phyloP scores from a whole-genome alignment of 2,888 invertebrate species.

The Stenodera caucasica region DNA sequence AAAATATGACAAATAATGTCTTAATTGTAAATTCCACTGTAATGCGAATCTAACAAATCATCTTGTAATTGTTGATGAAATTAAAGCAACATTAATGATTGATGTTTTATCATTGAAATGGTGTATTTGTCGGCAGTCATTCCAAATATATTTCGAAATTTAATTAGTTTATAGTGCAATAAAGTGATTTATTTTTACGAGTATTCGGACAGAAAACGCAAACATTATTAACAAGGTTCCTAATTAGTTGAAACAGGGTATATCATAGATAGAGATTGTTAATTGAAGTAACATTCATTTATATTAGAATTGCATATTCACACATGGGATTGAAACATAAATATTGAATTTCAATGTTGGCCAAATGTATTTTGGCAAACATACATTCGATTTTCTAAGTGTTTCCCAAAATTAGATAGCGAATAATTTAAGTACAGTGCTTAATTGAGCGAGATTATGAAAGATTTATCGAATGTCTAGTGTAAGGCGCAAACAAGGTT shows the following conservation, averaged over 20 bases:
- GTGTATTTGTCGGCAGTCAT: not conserved
- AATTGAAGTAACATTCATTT: slow-evolving; percentile 25
- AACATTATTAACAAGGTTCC: slow-evolving; percentile 16
- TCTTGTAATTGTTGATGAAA: too few species aligned
- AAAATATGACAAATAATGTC: too few species aligned
- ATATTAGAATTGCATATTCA: slow-evolving; percentile 24
- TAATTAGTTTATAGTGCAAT: slow-evolving; percentile 17
- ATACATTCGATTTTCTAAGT: slow-evolving; percentile 18
- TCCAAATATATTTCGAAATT: slow-evolving; percentile 4
- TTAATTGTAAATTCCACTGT: too few species aligned
- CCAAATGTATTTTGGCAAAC: slow-evolving; percentile 21
- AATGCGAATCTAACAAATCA: too few species aligned
- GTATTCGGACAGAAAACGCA: not conserved
- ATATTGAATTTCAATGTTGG: slow-evolving; percentile 26
- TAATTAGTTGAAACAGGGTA: slow-evolving; percentile 20
- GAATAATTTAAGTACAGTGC: slow-evolving; percentile 22
- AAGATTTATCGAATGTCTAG: slow-evolving; percentile 20
- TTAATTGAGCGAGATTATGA: slow-evolving; percentile 19
- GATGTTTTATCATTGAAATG: not conserved
- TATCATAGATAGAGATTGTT: slow-evolving; percentile 11
- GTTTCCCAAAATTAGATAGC: slow-evolving; percentile 19
- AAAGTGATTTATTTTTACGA: slow-evolving; percentile 14
- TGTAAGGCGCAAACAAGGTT: slow-evolving; percentile 18
- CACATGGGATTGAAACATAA: slow-evolving; percentile 27
- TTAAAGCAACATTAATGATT: too few species aligned